Evolutionary conservation across 2,113 vertebrate genomes (phyloP), one percentile per base, ranked within the genome.

Genomic region (Alligator sinensis): DNA sequence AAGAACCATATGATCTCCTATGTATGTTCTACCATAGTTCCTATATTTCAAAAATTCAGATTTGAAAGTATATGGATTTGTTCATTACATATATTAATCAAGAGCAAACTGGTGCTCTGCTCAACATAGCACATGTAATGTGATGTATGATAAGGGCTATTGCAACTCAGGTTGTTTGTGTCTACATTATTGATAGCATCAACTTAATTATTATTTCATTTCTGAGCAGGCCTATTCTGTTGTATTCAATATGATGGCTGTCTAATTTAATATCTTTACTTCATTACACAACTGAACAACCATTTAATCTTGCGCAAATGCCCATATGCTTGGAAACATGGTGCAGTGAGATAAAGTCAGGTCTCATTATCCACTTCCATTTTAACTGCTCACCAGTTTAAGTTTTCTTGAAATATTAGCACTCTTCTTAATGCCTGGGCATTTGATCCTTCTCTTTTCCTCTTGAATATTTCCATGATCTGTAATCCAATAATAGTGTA

Each of bases 301-400:
- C 87, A 84, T 93, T 95, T 97, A 92, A 94, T 82, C 92, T 97
- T 96, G 66, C 57, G 92, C 66, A 93, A 91, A 83, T 58, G 77
- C 25, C 3, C 81, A 6, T 91, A 92, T 91, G 64, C 77, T 70
- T 91, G 88, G 90, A 95, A 95, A 95, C 68, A 55, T 74, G 34
- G 34, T 77, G 54, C 47, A 86, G 77, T 8, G 58, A 80, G 57
- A 89, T 79, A 89, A 55, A 30, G 3, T 28, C 25, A 60, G 28
- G 14, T 92, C 88, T 92, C 95, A 91, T 90, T 88, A 77, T 30
- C 88, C 62, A 80, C 54, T 92, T 93, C 54, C 24, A 72, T 87
- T 64, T 95, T 92, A 90, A 94, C 78, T 95, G 83, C 70, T 89
- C 38, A 57, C 84, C 38, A 80, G n/a, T 88, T 96, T 84, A 83